These are phyloP conservation scores for Electrona antarctica DNA, from an alignment of 2,113 vertebrate genomes.

Conservation along the genomic window DNA sequence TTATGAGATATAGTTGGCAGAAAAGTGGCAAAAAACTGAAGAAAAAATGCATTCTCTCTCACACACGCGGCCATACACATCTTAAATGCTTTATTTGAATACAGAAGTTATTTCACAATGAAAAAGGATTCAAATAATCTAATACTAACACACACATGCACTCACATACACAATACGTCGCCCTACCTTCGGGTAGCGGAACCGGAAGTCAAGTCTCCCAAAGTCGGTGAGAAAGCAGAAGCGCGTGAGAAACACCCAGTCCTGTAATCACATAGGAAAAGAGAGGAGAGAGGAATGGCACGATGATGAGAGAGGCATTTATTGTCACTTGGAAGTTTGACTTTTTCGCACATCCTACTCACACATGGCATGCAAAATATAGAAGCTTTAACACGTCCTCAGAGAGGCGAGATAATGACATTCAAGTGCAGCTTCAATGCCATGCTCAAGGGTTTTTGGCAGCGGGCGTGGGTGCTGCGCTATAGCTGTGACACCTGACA, in stretches of 20 bases:
- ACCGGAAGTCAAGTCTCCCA: slow-evolving; percentile 77
- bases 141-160: not conserved
- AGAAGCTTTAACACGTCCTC: too few species aligned
- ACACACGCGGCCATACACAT: not conserved
- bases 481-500: too few species aligned
- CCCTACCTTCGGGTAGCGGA: slow-evolving; percentile 75
- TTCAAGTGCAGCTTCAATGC: too few species aligned
- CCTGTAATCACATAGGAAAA: slow-evolving; percentile 40
- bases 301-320: too few species aligned
- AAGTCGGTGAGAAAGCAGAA: slow-evolving; percentile 83
- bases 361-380: too few species aligned
- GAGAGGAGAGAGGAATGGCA: slow-evolving; percentile 1
- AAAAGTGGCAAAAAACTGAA: not conserved
- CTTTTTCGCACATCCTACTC: too few species aligned
- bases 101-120: not conserved
- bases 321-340: too few species aligned
- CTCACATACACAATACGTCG: not conserved
- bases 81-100: too few species aligned
- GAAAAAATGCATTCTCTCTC: not conserved
- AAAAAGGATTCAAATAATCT: not conserved
- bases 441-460: too few species aligned
- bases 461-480: too few species aligned
- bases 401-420: too few species aligned
- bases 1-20: not conserved
- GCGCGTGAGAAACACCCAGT: slow-evolving; percentile 82